phyloP scores from a whole-genome alignment of 2,113 vertebrate genomes.

The Gorsachius goisagi region DNA sequence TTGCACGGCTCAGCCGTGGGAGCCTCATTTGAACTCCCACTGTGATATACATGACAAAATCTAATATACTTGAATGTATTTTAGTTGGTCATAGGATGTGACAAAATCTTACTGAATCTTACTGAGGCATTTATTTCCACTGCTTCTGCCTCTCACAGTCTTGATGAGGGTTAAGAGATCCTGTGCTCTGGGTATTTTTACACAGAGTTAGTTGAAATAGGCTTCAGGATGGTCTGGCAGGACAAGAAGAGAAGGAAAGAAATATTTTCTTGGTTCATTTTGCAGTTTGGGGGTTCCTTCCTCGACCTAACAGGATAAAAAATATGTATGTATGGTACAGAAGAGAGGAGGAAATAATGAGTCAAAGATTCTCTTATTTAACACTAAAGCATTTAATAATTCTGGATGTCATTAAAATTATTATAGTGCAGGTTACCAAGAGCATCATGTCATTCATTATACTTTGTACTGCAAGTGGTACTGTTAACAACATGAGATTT shows the following conservation, averaged over 20 bases:
- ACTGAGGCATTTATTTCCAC: background rate
- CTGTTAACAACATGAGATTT: background rate
- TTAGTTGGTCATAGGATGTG: background rate
- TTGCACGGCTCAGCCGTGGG: background rate
- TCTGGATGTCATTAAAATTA: background rate
- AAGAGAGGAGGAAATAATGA: background rate
- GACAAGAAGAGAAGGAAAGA: background rate
- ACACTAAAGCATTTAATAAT: background rate
- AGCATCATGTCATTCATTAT: background rate
- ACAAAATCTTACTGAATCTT: background rate
- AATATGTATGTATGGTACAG: background rate
- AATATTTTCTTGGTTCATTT: background rate
- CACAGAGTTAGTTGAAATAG: background rate
- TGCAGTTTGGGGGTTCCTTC: background rate
- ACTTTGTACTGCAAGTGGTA: background rate
- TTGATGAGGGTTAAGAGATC: background rate
- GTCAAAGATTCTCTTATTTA: background rate
- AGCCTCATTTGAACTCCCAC: background rate
- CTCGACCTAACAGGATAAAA: background rate
- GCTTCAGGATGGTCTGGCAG: background rate
- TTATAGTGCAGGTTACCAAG: background rate
- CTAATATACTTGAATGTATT: background rate
- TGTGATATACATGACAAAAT: background rate
- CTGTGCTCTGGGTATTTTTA: background rate
- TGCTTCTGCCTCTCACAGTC: background rate